Evolutionary conservation across 2,113 vertebrate species (phyloP).

Genomic region (Eubucco bourcierii): DNA sequence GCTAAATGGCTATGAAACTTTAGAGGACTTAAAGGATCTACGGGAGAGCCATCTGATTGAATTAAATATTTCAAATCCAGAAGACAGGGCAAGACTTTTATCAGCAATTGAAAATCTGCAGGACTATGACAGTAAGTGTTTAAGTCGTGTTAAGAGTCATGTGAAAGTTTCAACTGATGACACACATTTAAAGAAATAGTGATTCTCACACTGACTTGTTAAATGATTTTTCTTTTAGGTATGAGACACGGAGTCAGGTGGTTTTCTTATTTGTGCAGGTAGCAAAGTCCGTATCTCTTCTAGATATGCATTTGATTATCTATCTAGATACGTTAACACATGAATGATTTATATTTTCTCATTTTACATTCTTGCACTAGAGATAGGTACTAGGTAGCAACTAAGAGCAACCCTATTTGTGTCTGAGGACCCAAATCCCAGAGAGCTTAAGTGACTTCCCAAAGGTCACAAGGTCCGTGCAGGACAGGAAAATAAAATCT

Average conservation of each 20-base stretch:
- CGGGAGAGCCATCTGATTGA: conserved; percentile 92
- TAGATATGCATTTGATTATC: not conserved
- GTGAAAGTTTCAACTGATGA: not conserved
- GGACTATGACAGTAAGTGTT: conserved; percentile 84
- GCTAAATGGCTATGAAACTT: conserved; percentile 92
- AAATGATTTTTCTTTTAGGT: not conserved
- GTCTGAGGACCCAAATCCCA: not conserved
- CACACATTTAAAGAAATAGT: not conserved
- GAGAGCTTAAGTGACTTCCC: not conserved
- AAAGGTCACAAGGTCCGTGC: not conserved
- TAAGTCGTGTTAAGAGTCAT: not conserved
- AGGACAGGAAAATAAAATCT: not conserved
- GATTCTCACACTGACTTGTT: not conserved
- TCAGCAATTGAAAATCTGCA: conserved; percentile 85
- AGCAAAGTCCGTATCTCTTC: not conserved
- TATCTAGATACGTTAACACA: not conserved
- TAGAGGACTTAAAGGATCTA: conserved; percentile 92
- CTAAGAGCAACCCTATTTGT: not conserved
- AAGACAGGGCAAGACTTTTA: conserved; percentile 85
- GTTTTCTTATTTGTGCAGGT: not conserved
- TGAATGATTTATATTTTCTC: not conserved
- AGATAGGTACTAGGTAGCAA: not conserved
- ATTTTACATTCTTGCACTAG: not conserved
- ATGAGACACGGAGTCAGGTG: not conserved
- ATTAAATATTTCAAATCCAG: conserved; percentile 88